These are phyloP conservation scores for Galeopsomyia nigrocyanea DNA, from an alignment of 2,888 invertebrate genomes.

Conservation along the genomic window DNA sequence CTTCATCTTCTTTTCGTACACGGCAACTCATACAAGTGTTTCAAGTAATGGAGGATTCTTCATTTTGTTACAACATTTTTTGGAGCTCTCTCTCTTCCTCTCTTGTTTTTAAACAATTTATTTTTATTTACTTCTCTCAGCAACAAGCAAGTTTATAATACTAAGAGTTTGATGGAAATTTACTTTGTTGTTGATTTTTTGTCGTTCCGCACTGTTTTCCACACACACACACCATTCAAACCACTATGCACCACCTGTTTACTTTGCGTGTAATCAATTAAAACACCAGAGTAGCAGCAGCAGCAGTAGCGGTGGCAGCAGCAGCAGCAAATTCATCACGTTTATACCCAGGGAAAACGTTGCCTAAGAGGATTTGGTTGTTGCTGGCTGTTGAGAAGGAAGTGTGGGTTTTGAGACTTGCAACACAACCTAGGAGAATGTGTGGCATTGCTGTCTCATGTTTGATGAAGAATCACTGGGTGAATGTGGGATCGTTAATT, in stretches of 20 bases:
- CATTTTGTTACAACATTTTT: conserved; percentile 11
- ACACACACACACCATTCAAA: conserved; percentile 8
- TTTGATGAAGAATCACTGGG: conserved; percentile 42
- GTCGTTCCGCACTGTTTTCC: conserved; percentile 23
- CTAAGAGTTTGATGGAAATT: conserved; percentile 40
- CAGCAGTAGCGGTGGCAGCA: no score
- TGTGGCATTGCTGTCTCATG: conserved; percentile 30
- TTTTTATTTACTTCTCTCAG: conserved; percentile 34
- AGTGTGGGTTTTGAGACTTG: background rate
- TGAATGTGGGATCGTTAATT: conserved; percentile 33
- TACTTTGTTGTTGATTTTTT: conserved; percentile 9
- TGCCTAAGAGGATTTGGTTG: no score
- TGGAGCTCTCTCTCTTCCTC: background rate
- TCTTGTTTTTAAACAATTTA: conserved; percentile 26
- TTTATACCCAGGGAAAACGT: no score
- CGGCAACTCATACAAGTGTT: conserved; percentile 34
- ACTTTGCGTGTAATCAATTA: background rate
- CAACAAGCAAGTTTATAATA: conserved; percentile 44
- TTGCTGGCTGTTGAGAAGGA: no score
- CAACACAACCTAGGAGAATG: conserved; percentile 40
- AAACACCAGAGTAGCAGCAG: no score
- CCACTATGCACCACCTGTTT: conserved; percentile 10
- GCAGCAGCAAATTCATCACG: no score
- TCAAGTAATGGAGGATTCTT: conserved; percentile 37
- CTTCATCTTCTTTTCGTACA: conserved; percentile 33